phyloP scores from a whole-genome alignment of 2,113 vertebrate species.

The Azemiops feae region DNA sequence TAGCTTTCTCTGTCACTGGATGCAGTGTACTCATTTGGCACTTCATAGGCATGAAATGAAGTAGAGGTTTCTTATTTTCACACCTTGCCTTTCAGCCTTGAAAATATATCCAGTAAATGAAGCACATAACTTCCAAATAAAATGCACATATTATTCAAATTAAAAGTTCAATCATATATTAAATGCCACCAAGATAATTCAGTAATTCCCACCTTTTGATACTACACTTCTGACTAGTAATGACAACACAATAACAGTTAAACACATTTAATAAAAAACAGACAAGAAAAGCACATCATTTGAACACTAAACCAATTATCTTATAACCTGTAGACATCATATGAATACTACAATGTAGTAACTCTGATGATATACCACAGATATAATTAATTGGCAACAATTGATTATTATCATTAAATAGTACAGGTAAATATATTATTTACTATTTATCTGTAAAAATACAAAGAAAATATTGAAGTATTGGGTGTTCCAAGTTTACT shows the following conservation, averaged over 20 bases:
- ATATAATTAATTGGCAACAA: not conserved
- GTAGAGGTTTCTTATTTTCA: not conserved
- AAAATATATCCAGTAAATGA: not conserved
- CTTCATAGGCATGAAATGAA: not conserved
- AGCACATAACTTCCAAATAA: not conserved
- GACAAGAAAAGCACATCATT: not conserved
- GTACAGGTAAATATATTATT: not conserved
- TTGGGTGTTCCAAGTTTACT: not conserved
- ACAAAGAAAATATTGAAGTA: not conserved
- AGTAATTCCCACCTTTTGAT: not conserved
- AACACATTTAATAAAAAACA: not conserved
- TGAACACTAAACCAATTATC: not conserved
- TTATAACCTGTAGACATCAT: not conserved
- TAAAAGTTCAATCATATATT: not conserved
- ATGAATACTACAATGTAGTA: not conserved
- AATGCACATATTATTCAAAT: not conserved
- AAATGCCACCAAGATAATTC: not conserved
- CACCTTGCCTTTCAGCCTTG: not conserved
- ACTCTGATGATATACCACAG: not conserved
- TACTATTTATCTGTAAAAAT: not conserved
- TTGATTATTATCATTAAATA: not conserved
- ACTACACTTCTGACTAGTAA: not conserved
- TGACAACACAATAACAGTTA: not conserved
- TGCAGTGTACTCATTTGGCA: not conserved
- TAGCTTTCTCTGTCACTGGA: not conserved